A percentile compares a stretch with the other conserved stretches of the same genome.
These are phyloP conservation scores for Phylloscopus trochilus DNA, from an alignment of 2,113 vertebrate species.

Conservation along the genomic window DNA sequence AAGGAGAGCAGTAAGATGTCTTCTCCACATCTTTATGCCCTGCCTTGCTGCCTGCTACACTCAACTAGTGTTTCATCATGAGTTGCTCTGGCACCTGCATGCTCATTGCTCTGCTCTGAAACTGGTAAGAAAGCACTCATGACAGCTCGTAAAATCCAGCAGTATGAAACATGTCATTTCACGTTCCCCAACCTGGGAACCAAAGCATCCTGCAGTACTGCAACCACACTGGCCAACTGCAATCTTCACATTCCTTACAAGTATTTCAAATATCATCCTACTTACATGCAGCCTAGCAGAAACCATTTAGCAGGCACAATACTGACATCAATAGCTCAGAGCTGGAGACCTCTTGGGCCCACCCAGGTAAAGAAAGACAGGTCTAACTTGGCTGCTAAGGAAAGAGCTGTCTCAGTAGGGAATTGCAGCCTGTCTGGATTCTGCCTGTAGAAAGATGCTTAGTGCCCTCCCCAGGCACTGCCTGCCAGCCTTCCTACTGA, in stretches of 20 bases:
- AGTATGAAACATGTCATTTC: background rate
- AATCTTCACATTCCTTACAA: background rate
- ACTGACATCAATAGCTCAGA: background rate
- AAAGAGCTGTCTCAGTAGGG: background rate
- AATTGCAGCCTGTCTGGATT: background rate
- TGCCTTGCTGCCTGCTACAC: background rate
- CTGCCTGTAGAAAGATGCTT: background rate
- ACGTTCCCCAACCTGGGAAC: background rate
- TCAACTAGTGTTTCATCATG: background rate
- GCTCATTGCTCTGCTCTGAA: background rate
- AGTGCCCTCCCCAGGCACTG: background rate
- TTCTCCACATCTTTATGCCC: background rate
- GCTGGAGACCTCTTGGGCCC: background rate
- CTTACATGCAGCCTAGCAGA: background rate
- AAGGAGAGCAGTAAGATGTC: background rate
- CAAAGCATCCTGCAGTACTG: background rate
- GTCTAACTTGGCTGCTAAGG: background rate
- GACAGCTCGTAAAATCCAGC: background rate
- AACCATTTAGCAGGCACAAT: background rate
- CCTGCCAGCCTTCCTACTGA: background rate
- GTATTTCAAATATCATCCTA: background rate
- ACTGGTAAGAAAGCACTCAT: background rate
- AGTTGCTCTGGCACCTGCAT: background rate
- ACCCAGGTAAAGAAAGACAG: background rate
- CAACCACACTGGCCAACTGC: background rate